A percentile compares a stretch with the other conserved stretches of the same genome.
phyloP scores from a whole-genome alignment of 1,140 invertebrate species.

The Ladona fulva region DNA sequence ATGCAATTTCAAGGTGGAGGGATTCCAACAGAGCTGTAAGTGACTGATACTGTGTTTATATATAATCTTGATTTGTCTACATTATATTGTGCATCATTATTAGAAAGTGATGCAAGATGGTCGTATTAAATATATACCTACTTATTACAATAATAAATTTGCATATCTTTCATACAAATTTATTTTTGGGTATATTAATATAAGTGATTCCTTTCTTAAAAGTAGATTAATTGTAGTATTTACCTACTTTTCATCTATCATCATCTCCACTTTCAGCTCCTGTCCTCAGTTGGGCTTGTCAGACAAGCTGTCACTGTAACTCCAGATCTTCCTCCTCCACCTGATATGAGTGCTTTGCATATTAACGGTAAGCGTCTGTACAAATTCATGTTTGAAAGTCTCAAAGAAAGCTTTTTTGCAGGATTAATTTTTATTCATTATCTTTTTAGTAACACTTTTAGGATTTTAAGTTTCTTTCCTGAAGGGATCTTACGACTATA shows the following conservation, averaged over 20 bases:
- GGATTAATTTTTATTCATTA: not conserved
- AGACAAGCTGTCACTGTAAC: slow-evolving; percentile 60
- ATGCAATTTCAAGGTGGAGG: slow-evolving; percentile 77
- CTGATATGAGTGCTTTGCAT: slow-evolving; percentile 58
- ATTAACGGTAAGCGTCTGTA: slow-evolving; percentile 50
- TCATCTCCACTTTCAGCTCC: slow-evolving; percentile 43
- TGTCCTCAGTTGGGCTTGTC: slow-evolving; percentile 71
- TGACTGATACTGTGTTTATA: slow-evolving; percentile 23
- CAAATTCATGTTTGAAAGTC: no score
- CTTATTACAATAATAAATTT: no score
- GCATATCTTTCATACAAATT: no score
- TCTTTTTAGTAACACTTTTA: not conserved
- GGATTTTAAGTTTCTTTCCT: not conserved
- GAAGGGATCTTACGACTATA: no score
- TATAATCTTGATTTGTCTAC: slow-evolving; percentile 11
- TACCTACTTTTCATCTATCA: no score
- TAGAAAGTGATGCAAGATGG: no score
- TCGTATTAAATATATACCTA: no score
- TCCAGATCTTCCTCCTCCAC: slow-evolving; percentile 51
- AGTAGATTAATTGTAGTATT: no score
- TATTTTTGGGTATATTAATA: no score
- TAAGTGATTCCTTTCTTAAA: no score
- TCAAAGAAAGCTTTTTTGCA: not conserved
- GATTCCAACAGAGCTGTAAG: slow-evolving; percentile 76
- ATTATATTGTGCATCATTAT: no score